Base-by-base conservation (phyloP, 2,797 vertebrate species). In the Labeo calbasu region DNA sequence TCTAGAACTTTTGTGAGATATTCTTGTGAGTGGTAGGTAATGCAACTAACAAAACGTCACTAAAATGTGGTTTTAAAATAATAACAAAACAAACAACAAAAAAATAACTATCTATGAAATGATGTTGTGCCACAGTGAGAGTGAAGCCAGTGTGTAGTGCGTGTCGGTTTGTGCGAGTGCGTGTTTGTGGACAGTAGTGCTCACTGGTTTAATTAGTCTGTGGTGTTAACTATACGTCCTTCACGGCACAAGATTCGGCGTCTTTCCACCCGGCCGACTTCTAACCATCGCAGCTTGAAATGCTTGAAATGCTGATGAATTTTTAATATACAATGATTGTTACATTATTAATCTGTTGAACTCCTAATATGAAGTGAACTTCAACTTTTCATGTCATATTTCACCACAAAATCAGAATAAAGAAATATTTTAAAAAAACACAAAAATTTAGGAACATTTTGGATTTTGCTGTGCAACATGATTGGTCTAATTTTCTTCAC, bases 1-100 rank as follows among this genome's bases (percentile, higher is more conserved):
- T 91, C 78, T 91, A 88, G 84, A 85, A 77, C 84, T 85, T 91
- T 78, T 17, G 90, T 94, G 90, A 89, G 89, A 89, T 92, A 85
- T 87, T 90, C 85, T 88, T 89, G 90, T 91, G 87, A 81, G 88
- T 90, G 88, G 90, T 87, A 81, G 89, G 85, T 91, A 87, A 89
- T 5, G 70, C 82, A 85, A 87, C 80, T 91, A 77, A 80, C 84
- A 57, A 78, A 40, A 68, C 14, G 81, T 75, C 81, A 70, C 79
- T 84, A 76, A 85, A 85, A 55, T 69, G 78, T 87, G 79, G 57
- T 84, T 88, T 73, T 81, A 43, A 80, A 87, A 80, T 69, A 21
- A 77, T 46, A 48, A 21, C 61, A 55, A 82, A 82, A 69, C 59
- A 51, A 84, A 57, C 72, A 66, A 75, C 5, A n/a, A 65, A 65